Base-by-base conservation (phyloP, 2,888 invertebrate species). In the Diarsia rubi region DNA sequence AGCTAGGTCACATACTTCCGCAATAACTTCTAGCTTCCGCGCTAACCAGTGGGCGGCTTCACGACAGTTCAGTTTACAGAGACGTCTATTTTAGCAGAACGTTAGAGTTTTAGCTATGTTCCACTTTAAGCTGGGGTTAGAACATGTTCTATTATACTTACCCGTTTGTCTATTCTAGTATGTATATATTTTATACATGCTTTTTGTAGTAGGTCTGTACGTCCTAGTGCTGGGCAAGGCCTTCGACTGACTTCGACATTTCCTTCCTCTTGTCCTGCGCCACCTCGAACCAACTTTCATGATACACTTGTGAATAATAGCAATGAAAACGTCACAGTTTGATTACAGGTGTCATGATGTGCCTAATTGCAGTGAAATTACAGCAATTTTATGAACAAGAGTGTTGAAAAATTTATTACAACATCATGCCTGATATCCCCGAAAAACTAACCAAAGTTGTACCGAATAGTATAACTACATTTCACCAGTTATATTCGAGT, bases 71-170 rank as follows among this genome's bases (percentile, higher is more conserved):
- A 66, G 60, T 62, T 75, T 57, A 84, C 81, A 71, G 78, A 81
- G 75, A 68, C 60, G 57, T 73, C 79, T 84, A 81, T 85, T 85
- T 86, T 76, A 69, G 81, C 69, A 31, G 24, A 67, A 57, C 72
- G 59, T 59, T 68, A 72, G 24, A 78, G 52, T 73, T 78, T 76
- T 68, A 77, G 69, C 69, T 70, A 44, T 27, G 75, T 73, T 73
- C 75, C 14, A 70, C 49, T 72, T 81, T 72, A 31, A 71, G 52
- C 14, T 37, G 21, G 21, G 64, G 57, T 62, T 73, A 31, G 27
- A 65, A 73, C 12, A 63, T 67, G 54, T 74, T 63, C 66, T 54
- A 14, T 1, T 66, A 59, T 64, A 24, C n/a, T 74, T 71, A 70
- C 69, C 73, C 68, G 49, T 57, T 57, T 68, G 45, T 64, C n/a